phyloP scores from a whole-genome alignment of 2,888 invertebrate genomes.

The Himalopsyche tibetana region DNA sequence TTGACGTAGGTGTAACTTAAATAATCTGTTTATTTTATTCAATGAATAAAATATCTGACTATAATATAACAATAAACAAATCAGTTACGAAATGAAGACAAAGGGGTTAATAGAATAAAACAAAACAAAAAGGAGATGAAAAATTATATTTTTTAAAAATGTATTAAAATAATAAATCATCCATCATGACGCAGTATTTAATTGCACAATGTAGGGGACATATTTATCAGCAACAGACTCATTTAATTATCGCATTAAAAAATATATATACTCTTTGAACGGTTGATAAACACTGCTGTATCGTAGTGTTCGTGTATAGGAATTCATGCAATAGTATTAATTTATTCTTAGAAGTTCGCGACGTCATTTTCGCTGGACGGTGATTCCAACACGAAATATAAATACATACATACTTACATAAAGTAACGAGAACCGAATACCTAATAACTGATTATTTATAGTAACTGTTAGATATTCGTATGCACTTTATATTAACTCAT shows the following conservation, averaged over 20 bases:
- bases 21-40: not conserved
- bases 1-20: not conserved
- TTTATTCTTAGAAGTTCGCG: constrained; percentile 13
- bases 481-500: not conserved
- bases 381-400: constrained; percentile 10
- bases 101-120: too few relatives aligned
- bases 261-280: not conserved
- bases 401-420: not conserved
- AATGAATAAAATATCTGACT: not conserved
- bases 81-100: too few relatives aligned
- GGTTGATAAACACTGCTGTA: constrained; percentile 10
- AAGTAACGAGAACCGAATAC: not conserved
- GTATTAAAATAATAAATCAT: too few relatives aligned
- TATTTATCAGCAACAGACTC: not conserved
- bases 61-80: too few relatives aligned
- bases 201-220: too few relatives aligned
- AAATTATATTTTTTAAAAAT: too few relatives aligned
- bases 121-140: too few relatives aligned
- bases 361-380: constrained; percentile 26
- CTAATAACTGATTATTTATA: not conserved
- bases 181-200: too few relatives aligned
- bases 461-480: not conserved
- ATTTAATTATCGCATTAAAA: not conserved
- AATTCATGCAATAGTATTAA: constrained; percentile 26
- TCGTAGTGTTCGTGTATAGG: not conserved